A percentile compares a stretch with the other conserved stretches of the same genome.
phyloP scores from a whole-genome alignment of 1,140 invertebrate genomes.

The Alviniconcha marisindica region DNA sequence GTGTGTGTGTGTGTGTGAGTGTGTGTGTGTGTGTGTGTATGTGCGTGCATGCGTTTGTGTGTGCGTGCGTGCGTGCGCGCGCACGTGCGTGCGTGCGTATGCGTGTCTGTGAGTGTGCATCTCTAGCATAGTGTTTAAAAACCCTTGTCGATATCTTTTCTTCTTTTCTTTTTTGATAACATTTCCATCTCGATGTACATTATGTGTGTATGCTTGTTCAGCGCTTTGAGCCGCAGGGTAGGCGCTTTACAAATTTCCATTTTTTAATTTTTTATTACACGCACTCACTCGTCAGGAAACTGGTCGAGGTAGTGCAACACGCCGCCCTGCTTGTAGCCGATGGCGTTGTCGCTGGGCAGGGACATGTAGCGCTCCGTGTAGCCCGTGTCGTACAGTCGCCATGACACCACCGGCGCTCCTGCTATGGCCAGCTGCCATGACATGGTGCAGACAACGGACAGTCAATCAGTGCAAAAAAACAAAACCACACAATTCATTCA shows the following conservation, averaged over 20 bases:
- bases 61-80: not conserved
- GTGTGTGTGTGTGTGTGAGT: conserved; percentile 13
- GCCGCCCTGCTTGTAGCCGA: conserved; percentile 83
- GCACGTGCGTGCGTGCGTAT: not conserved
- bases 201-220: not conserved
- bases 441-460: no score
- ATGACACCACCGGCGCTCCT: conserved; percentile 97
- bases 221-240: no score
- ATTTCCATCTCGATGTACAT: no score
- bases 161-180: no score
- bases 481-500: no score
- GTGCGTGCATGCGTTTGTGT: not conserved
- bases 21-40: not conserved
- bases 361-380: conserved; percentile 98
- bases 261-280: not conserved
- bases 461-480: no score
- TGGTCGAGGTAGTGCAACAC: conserved; percentile 70
- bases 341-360: conserved; percentile 87
- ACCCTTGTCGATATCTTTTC: not conserved
- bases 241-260: conserved; percentile 22
- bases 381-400: conserved; percentile 94
- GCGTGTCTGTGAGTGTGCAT: not conserved
- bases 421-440: conserved; percentile 87
- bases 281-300: conserved; percentile 71
- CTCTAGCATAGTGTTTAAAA: no score